Evolutionary conservation across 2,113 vertebrate species (phyloP), one percentile per base, ranked within the genome.

Genomic region (Cololabis saira): DNA sequence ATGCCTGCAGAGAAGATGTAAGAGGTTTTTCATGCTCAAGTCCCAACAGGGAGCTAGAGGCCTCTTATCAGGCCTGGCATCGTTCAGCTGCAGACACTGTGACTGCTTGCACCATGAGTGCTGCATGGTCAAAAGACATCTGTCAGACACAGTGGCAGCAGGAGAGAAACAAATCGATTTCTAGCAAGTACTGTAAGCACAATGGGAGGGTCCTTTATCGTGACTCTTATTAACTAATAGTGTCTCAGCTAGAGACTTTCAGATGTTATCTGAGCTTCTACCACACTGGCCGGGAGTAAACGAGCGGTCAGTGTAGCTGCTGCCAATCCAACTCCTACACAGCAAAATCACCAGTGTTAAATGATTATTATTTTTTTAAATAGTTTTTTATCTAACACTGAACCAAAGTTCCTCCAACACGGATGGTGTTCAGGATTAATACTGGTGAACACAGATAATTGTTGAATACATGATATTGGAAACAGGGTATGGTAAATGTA

Each of bases 221-320:
- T 70, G 91, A 56, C 41, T 88, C 41, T 87, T 82, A 85, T 92
- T 93, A 95, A 93, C 93, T 93, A 93, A 92, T 89, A 90, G 81
- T 88, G 57, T 88, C 86, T 81, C 87, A 67, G 80, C 67, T 70
- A 69, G 70, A 82, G 61, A 80, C 67, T 68, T 67, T 80, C 75
- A 85, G 73, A 70, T 89, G 66, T 44, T 57, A 74, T 74, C 77
- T 67, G 61, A 80, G 80, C 82, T 76, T 86, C 60, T 67, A 41
- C 47, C 61, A 65, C 44, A 55, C 73, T 62, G 71, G 76, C 85
- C 54, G 22, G 41, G 56, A 60, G 56, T 73, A 85, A 86, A 80
- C 79, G 70, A 82, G 64, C 57, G 61, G 55, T 76, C 74, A 79
- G 82, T 72, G 67, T 63, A 81, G 73, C 74, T 72, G 62, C 71